These are phyloP conservation scores for Probosciger aterrimus DNA, from an alignment of 2,113 vertebrate genomes.

Conservation along the genomic window DNA sequence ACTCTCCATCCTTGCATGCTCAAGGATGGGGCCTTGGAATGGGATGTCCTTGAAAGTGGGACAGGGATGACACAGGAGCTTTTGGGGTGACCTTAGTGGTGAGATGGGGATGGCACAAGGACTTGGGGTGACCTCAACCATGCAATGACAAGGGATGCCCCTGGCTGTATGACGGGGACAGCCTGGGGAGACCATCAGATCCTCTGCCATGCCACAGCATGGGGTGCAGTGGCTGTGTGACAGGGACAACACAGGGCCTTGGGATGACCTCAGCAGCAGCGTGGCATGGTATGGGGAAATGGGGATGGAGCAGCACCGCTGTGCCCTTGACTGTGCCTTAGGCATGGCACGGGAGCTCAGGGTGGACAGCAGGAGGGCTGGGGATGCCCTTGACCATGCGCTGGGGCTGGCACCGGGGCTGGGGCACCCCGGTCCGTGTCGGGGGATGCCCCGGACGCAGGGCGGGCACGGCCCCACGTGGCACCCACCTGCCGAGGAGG, in stretches of 20 bases:
- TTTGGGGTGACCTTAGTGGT: not conserved
- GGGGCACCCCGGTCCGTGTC: not conserved
- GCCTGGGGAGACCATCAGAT: not conserved
- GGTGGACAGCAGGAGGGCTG: not conserved
- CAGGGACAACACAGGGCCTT: not conserved
- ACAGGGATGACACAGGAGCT: not conserved
- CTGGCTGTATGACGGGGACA: not conserved
- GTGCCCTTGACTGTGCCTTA: not conserved
- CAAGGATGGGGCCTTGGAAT: not conserved
- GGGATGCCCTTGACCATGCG: not conserved
- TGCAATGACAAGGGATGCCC: rapidly evolving
- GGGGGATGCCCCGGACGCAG: not conserved
- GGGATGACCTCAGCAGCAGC: not conserved
- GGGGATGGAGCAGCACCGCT: not conserved
- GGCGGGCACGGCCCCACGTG: not conserved
- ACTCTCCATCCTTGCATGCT: not conserved
- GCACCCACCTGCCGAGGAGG: slow-evolving; percentile 81
- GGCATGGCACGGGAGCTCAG: not conserved
- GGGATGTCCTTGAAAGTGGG: not conserved
- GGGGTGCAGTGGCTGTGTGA: rapidly evolving
- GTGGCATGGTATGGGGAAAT: rapidly evolving
- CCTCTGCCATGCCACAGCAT: not conserved
- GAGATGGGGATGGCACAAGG: not conserved
- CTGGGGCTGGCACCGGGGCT: not conserved
- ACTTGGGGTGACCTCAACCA: not conserved